Percentiles rank a stretch among this genome's conserved stretches.
Evolutionary conservation across 2,797 vertebrate species (phyloP).

Genomic region (Sebastes minor): DNA sequence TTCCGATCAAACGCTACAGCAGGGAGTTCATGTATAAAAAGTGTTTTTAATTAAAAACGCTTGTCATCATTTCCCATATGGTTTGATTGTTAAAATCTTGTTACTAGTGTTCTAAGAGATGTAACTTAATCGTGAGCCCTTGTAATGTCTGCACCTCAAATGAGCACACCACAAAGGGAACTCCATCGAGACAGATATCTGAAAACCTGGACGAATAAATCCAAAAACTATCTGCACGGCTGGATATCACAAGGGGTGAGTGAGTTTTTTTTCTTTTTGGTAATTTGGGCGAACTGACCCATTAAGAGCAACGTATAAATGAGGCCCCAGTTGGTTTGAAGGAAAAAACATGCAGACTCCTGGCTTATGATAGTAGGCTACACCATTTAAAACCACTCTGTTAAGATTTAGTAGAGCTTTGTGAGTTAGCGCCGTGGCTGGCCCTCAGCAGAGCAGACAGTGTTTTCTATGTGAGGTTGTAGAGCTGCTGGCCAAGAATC

Average conservation of each 20-base stretch:
- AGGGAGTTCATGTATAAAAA: background rate
- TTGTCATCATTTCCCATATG: background rate
- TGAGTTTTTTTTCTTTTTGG: background rate
- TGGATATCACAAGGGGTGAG: background rate
- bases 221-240: background rate
- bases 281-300: slow-evolving; percentile 6
- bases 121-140: background rate
- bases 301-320: slow-evolving; percentile 2
- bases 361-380: background rate
- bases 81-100: background rate
- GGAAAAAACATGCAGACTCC: slow-evolving; percentile 42
- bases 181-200: background rate
- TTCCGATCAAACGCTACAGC: background rate
- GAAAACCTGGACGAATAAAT: background rate
- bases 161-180: background rate
- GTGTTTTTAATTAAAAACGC: background rate
- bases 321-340: slow-evolving; percentile 21
- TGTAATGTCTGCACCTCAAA: background rate
- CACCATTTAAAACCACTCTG: slow-evolving; percentile 22
- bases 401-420: slow-evolving; percentile 30
- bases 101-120: background rate
- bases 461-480: slow-evolving; percentile 44
- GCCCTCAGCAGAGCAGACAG: slow-evolving; percentile 64
- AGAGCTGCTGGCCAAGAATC: slow-evolving; percentile 22
- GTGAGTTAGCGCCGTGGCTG: slow-evolving; percentile 45